Conservation (phyloP, 2,888 invertebrate genomes). For the Leptopilina myrica region DNA sequence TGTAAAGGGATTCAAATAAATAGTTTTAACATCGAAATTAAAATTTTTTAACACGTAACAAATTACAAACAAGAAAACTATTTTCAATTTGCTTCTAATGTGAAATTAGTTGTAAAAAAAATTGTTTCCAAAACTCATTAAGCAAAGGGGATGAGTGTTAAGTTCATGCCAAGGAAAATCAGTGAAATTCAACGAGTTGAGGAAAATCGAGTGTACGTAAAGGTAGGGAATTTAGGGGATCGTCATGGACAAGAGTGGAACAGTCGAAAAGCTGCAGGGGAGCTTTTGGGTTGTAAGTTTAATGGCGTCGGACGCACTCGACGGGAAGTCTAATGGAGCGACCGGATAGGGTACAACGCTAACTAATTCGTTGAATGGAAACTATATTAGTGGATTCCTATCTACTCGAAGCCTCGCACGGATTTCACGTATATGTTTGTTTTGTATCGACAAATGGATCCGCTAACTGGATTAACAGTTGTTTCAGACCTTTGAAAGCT, state of each 20-base stretch:
- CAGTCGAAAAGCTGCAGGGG: conserved; percentile 34
- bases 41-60: too few relatives aligned
- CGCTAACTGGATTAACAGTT: conserved; percentile 65
- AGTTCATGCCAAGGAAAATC: conserved; percentile 12
- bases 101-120: too few relatives aligned
- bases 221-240: conserved; percentile 20
- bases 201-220: conserved; percentile 18
- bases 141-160: not conserved
- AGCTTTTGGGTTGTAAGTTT: conserved; percentile 23
- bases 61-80: too few relatives aligned
- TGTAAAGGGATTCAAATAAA: too few relatives aligned
- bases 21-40: too few relatives aligned
- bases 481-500: conserved; percentile 57
- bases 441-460: conserved; percentile 67
- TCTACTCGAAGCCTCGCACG: not conserved
- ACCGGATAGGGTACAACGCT: conserved; percentile 27
- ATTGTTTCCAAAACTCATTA: too few relatives aligned
- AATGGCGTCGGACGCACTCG: conserved; percentile 37
- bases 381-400: conserved; percentile 31
- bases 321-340: conserved; percentile 34
- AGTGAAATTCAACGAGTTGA: conserved; percentile 29
- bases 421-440: conserved; percentile 55
- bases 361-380: conserved; percentile 36
- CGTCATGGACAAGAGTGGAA: conserved; percentile 30
- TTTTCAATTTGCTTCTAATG: too few relatives aligned